Base-by-base conservation (phyloP, 2,113 vertebrate species). In the Oplegnathus fasciatus region DNA sequence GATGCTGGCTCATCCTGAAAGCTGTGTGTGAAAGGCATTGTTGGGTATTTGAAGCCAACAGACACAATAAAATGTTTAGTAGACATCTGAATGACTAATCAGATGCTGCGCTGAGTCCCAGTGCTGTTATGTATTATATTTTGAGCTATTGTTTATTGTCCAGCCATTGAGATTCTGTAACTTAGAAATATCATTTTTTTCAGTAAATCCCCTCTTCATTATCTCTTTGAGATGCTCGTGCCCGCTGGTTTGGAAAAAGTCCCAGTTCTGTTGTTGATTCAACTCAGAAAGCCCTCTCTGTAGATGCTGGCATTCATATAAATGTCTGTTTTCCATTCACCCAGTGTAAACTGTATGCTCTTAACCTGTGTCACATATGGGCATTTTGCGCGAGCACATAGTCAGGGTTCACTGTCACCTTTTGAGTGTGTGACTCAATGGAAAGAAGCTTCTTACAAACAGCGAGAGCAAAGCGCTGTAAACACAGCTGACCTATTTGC, bases 61-160 rank as follows among this genome's bases (percentile, higher is more conserved):
- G 85, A 86, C 64, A 85, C 83, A 83, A 77, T 83, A 79, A 88
- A 82, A 87, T 66, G 58, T 87, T 90, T 76, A 83, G 75, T 52
- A 85, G 79, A 80, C 73, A 64, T 88, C 70, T 71, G 60, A 78
- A 77, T 84, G 76, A 82, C 73, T 84, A 78, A 85, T 86, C 62
- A 83, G 64, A 70, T 22, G 24, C 79, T 67, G 84, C 57, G 80
- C 7, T 34, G n/a, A 88, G 67, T 67, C 68, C 52, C 68, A 40
- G 32, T 22, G 34, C 75, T 69, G 28, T 80, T 44, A 17, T 22
- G 67, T 40, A 42, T 75, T 85, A 60, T 52, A 13, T 68, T 81
- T 78, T 55, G 18, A 77, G 28, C 37, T 32, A 2, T 62, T 4
- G 6, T 73, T 75, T 75, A 20, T 68, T 42, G 67, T 44, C 42